Evolutionary conservation across 1,140 invertebrate genomes (phyloP), one percentile per base, ranked within the genome.

Genomic region (Tetraneura akinire): DNA sequence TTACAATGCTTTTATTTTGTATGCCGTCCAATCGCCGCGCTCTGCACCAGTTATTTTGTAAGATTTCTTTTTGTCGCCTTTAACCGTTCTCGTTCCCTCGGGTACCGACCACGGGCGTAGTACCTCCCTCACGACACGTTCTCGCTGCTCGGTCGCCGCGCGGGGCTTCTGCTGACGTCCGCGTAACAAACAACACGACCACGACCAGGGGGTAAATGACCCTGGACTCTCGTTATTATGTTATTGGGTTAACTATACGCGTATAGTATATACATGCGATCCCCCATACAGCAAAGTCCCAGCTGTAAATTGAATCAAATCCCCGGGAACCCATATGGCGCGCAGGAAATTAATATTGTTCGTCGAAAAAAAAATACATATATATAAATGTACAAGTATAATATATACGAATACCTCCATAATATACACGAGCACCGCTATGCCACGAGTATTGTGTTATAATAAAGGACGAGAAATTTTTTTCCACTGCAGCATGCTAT

Each of bases 291-390:
- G 71, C 23, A 13, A 18, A 76, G 53, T 13, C 32, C 73, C 73
- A 76, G 73, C 73, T 76, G 73, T 76, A 76, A 76, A 76, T 76
- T 57, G 73, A 76, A 76, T 76, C 73, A 76, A 57, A 76, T 32
- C 32, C 49, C 73, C 73, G 51, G 73, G 73, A 76, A 76, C 73
- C 73, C 73, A 76, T 76, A 76, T 76, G 73, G 73, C 51, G 73
- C 73, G 73, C 73, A 76, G 73, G 73, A 76, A 76, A 76, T 76
- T 76, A 76, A 76, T 76, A 76, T 76, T 76, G 73, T 76, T 76
- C 49, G 53, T 76, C 3, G 51, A 32, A 29, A 53, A 73, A 49
- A 47, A 37, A 42, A 37, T n/a, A 32, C 14, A 18, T 13, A 47
- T n/a, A 68, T 37, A 45, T 16, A 26, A 71, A 47, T 32, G 10